These are phyloP conservation scores for Cyphomyrmex costatus DNA, from an alignment of 1,140 invertebrate genomes.

Conservation along the genomic window DNA sequence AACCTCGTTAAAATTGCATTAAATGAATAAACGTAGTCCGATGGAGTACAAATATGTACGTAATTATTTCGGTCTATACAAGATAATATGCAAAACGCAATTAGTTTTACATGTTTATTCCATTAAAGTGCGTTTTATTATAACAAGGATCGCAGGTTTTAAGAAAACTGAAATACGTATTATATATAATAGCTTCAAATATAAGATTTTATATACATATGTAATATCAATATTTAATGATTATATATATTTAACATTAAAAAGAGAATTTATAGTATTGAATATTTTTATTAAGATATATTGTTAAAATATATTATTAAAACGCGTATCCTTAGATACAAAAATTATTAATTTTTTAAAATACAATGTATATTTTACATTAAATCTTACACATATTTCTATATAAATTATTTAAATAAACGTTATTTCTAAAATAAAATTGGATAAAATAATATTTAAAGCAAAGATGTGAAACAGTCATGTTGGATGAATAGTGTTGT, in stretches of 20 bases:
- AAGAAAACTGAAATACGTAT: constrained; percentile 4
- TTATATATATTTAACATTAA: neutral
- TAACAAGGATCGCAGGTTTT: neutral
- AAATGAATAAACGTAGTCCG: neutral
- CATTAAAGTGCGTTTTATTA: constrained; percentile 19
- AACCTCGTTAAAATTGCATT: constrained; percentile 53
- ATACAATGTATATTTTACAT: neutral
- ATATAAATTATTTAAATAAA: neutral
- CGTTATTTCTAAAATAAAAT: neutral
- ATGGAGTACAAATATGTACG: constrained; percentile 35
- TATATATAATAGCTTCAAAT: neutral
- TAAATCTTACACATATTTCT: neutral
- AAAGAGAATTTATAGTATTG: neutral
- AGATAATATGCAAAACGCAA: constrained; percentile 47
- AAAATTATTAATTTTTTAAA: neutral
- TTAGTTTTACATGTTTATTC: constrained; percentile 40
- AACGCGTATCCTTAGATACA: neutral
- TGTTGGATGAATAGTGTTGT: neutral
- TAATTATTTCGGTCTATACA: constrained; percentile 39
- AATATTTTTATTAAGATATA: neutral
- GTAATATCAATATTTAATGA: neutral
- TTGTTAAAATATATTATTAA: neutral
- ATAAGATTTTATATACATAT: neutral
- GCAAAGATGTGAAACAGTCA: neutral
- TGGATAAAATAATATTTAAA: neutral